phyloP scores from a whole-genome alignment of 2,888 invertebrate species.

The Hypercompe scribonia region DNA sequence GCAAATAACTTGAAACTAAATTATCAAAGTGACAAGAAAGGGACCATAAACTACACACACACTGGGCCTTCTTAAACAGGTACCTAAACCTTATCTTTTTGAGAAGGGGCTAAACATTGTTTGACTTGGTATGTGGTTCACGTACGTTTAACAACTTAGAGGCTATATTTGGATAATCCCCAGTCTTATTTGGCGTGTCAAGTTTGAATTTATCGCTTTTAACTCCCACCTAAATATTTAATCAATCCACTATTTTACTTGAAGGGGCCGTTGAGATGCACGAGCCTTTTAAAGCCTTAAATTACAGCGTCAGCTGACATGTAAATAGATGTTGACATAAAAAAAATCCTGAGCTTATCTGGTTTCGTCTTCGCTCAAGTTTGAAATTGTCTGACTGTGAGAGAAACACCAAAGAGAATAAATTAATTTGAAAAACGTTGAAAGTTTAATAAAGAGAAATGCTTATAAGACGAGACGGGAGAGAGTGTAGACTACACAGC shows the following conservation, averaged over 20 bases:
- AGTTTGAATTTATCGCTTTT: constrained; percentile 8
- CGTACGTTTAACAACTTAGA: background rate
- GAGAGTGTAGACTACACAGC: background rate
- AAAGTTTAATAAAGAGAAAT: constrained; percentile 4
- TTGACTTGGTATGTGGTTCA: background rate
- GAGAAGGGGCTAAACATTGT: background rate
- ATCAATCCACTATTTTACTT: background rate
- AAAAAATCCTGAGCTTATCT: background rate
- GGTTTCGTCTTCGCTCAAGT: background rate
- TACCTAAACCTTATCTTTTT: background rate
- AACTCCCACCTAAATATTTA: background rate
- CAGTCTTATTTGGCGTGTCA: background rate
- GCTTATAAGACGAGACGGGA: background rate
- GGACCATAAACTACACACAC: background rate
- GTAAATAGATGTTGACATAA: constrained; percentile 3
- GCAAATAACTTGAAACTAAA: background rate
- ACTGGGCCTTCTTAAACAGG: background rate
- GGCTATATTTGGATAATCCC: background rate
- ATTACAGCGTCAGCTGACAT: background rate
- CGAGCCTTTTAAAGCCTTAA: constrained; percentile 1
- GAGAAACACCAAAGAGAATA: background rate
- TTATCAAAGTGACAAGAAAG: background rate
- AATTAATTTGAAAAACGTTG: background rate
- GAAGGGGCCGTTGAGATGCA: background rate
- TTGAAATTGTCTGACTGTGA: background rate